phyloP scores from a whole-genome alignment of 2,113 vertebrate genomes.

The Tyto alba region DNA sequence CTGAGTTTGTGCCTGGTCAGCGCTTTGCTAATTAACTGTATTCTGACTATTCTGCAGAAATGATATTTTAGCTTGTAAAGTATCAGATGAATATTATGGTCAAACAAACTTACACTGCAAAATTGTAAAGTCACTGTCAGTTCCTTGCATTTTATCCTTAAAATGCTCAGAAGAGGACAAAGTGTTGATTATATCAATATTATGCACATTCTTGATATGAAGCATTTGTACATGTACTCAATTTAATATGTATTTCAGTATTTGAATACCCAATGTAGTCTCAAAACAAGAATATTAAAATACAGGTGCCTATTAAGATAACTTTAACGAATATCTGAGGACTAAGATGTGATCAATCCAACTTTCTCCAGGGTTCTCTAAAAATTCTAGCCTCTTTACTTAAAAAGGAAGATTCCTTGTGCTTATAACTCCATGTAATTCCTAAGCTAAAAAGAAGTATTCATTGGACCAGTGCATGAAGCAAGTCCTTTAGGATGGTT shows the following conservation, averaged over 20 bases:
- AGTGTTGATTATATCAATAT: background rate
- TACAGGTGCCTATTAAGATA: background rate
- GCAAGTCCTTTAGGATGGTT: background rate
- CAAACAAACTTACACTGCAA: slow-evolving; percentile 24
- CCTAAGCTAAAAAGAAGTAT: background rate
- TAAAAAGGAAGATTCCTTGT: background rate
- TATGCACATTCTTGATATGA: background rate
- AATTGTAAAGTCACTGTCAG: background rate
- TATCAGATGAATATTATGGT: background rate
- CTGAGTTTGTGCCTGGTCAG: slow-evolving; percentile 47
- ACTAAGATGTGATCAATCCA: background rate
- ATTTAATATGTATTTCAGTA: background rate
- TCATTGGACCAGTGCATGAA: background rate
- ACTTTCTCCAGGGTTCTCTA: background rate
- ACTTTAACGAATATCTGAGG: background rate
- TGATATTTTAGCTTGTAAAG: slow-evolving; percentile 18
- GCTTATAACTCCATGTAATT: background rate
- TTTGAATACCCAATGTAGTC: background rate
- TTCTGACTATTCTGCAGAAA: slow-evolving; percentile 59
- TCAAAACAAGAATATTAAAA: background rate
- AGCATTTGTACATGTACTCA: background rate
- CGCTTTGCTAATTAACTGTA: slow-evolving; percentile 58
- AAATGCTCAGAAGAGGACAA: background rate
- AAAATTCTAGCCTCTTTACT: background rate
- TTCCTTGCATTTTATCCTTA: background rate